These are phyloP conservation scores for Sphaerophoria taeniata DNA, from an alignment of 2,888 invertebrate genomes.

Conservation along the genomic window DNA sequence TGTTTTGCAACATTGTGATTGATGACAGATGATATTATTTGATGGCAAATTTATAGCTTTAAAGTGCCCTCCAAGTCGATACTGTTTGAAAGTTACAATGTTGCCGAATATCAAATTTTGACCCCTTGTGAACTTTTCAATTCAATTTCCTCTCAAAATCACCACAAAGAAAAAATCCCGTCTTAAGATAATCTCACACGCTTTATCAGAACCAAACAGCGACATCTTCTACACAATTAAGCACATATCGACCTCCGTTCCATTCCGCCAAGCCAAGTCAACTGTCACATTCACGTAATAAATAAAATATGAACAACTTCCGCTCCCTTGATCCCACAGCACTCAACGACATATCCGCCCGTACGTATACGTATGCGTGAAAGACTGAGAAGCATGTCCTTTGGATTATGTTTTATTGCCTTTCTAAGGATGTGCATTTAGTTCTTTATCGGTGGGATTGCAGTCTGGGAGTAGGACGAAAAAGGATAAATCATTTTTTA, in stretches of 20 bases:
- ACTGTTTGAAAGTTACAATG: no score
- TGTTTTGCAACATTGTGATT: no score
- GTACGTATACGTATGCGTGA: conserved; percentile 8
- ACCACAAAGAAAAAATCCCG: not conserved
- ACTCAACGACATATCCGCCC: not conserved
- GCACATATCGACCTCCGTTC: conserved; percentile 43
- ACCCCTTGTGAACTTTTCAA: no score
- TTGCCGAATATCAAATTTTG: no score
- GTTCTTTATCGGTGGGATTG: conserved; percentile 47
- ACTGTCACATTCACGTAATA: conserved; percentile 16
- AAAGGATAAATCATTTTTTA: conserved; percentile 69
- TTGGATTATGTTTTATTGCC: conserved; percentile 53
- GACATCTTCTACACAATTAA: conserved; percentile 57
- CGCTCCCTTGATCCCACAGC: not conserved
- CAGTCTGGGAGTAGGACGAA: conserved; percentile 16
- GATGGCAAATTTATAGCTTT: no score
- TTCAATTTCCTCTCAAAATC: not conserved
- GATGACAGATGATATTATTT: no score
- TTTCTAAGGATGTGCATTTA: conserved; percentile 35
- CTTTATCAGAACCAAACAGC: conserved; percentile 38
- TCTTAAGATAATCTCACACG: conserved; percentile 17
- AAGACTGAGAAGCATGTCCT: conserved; percentile 46
- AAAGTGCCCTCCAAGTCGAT: no score
- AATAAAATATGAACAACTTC: conserved; percentile 16
- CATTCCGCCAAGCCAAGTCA: conserved; percentile 4